Percentiles rank a stretch among this genome's conserved stretches.
These are phyloP conservation scores for Neomorphus geoffroyi DNA, from an alignment of 2,797 vertebrate genomes.

Conservation along the genomic window DNA sequence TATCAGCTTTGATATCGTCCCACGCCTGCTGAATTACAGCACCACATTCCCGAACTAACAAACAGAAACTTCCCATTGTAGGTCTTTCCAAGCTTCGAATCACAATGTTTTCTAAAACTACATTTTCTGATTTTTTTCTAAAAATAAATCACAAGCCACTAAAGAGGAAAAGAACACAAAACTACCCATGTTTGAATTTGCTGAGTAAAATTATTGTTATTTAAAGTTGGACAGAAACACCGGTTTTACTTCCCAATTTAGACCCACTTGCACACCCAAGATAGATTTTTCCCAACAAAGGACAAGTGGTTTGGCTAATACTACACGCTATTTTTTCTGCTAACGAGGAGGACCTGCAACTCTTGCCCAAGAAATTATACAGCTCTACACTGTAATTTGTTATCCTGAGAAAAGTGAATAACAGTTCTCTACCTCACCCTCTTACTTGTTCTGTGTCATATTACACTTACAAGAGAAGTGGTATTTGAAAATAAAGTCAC, in stretches of 20 bases:
- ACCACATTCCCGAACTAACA: neutral
- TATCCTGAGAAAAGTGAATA: neutral
- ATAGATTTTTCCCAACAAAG: neutral
- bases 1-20: neutral
- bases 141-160: neutral
- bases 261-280: neutral
- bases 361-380: neutral
- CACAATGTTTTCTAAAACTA: neutral
- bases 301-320: neutral
- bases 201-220: neutral
- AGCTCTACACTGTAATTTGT: neutral
- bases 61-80: neutral
- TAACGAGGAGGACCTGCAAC: neutral
- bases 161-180: neutral
- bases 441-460: neutral
- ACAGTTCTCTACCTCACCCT: neutral
- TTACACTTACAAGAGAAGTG: neutral
- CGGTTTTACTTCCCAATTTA: neutral
- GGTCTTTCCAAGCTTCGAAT: neutral
- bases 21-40: neutral
- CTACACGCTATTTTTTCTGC: neutral
- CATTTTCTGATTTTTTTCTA: neutral
- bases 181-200: neutral
- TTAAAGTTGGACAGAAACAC: neutral
- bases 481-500: neutral